Evolutionary conservation across 2,888 invertebrate genomes (phyloP), one percentile per base, ranked within the genome.

Genomic region (Ramazzottius varieornatus): DNA sequence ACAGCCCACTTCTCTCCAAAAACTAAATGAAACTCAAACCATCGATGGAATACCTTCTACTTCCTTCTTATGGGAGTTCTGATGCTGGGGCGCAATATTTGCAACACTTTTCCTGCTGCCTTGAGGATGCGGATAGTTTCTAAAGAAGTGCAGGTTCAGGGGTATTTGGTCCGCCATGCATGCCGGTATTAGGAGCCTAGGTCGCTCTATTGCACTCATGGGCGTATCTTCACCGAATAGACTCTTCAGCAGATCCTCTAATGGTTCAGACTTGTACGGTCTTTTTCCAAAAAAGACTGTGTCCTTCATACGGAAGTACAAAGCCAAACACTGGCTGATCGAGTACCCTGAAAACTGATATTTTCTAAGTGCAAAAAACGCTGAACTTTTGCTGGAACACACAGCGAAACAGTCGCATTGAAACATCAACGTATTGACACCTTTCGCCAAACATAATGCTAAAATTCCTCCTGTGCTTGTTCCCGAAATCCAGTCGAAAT

Each of bases 401-500:
- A n/a, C n/a, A n/a, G n/a, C n/a, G n/a, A n/a, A n/a, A n/a, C n/a
- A n/a, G n/a, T n/a, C n/a, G n/a, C n/a, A n/a, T n/a, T n/a, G n/a
- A 13, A 40, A 40, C 20, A 20, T 13, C 13, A 40, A 20, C 40
- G 13, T 20, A 40, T 34, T 65, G 67, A 67, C 65, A 73, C 75
- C 74, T 65, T 70, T 70, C 32, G 72, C 72, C 66, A 76, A 71
- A 32, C 71, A 73, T 1, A 76, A 68, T 33, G 75, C 75, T 33
- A 75, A 69, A 46, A 76, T 73, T 16, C 73, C 75, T 1, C 76
- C 76, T 33, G 76, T 76, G 67, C 75, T 75, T 2, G 76, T 76
- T 0, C 76, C 76, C 32, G 72, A 73, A 40, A 75, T 72, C 75
- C 75, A 75, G 67, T 76, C 76, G 72, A 76, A 76, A 67, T 72